Evolutionary conservation across 2,113 vertebrate genomes (phyloP).

Genomic region (Oncorhynchus keta): DNA sequence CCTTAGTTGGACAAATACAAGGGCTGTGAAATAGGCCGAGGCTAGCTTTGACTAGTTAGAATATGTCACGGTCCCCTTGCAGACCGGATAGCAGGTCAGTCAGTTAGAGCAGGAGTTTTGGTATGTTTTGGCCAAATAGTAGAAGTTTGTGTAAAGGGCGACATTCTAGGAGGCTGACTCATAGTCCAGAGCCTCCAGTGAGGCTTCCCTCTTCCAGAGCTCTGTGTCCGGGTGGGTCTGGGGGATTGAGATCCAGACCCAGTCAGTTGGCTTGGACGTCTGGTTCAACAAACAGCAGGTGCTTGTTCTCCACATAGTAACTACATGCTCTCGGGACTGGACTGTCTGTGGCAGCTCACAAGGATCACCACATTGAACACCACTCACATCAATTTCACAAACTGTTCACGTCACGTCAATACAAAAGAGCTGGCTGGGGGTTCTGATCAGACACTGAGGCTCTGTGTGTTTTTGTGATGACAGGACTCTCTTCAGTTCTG

Average conservation of each 20-base stretch:
- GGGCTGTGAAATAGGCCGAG: conserved; percentile 20
- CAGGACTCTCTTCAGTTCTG: conserved; percentile 39
- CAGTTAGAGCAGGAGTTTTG: conserved; percentile 28
- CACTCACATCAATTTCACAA: conserved; percentile 65
- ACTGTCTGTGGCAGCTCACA: conserved; percentile 50
- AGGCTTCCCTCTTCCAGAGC: conserved; percentile 24
- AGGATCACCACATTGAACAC: conserved; percentile 64
- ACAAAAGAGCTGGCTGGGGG: conserved; percentile 38
- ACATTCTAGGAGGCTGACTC: conserved; percentile 26
- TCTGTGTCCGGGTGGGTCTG: conserved; percentile 49
- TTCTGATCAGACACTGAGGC: conserved; percentile 35
- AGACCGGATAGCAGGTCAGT: not conserved
- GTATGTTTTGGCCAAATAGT: conserved; percentile 15
- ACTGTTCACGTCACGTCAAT: conserved; percentile 66
- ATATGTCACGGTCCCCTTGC: conserved; percentile 27
- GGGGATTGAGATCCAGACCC: conserved; percentile 73
- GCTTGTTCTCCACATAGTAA: conserved; percentile 6
- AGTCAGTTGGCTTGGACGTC: conserved; percentile 46
- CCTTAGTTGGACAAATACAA: conserved; percentile 28
- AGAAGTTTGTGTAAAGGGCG: conserved; percentile 11
- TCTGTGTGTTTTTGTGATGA: conserved; percentile 25
- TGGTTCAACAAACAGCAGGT: conserved; percentile 28
- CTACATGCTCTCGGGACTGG: conserved; percentile 31
- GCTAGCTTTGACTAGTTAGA: conserved; percentile 43
- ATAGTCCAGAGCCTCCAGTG: conserved; percentile 14